Evolutionary conservation across 1,140 invertebrate genomes (phyloP).

Genomic region (Aethina tumida): DNA sequence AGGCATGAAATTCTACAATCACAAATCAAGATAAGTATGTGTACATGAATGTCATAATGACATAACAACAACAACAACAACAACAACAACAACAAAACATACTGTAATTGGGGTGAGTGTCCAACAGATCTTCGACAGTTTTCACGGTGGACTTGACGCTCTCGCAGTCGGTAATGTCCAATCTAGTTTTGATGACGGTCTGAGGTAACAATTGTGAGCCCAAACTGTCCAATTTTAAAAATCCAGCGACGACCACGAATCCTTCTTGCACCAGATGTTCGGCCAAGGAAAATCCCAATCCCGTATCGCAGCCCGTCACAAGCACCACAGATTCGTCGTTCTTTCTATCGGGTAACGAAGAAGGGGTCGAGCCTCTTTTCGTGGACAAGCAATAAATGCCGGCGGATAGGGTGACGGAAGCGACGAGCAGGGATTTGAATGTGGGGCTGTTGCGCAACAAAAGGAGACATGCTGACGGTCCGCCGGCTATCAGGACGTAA

Average conservation of each 20-base stretch:
- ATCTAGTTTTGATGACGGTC: conserved; percentile 38
- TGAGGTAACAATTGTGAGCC: too few relatives aligned
- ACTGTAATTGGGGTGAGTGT: conserved; percentile 40
- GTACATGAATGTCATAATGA: background rate
- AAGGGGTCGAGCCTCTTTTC: conserved; percentile 17
- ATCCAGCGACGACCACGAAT: conserved; percentile 58
- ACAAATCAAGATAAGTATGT: background rate
- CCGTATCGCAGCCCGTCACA: conserved; percentile 75
- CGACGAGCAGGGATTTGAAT: conserved; percentile 22
- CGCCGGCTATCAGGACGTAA: conserved; percentile 26
- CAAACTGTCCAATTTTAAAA: conserved; percentile 42
- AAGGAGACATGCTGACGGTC: conserved; percentile 25
- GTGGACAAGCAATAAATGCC: conserved; percentile 22
- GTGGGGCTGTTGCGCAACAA: conserved; percentile 19
- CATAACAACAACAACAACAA: background rate
- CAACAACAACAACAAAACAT: conserved; percentile 29
- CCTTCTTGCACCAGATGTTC: conserved; percentile 48
- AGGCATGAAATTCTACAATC: conserved; percentile 48
- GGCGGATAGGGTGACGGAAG: conserved; percentile 22
- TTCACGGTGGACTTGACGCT: conserved; percentile 44
- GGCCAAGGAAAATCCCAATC: conserved; percentile 67
- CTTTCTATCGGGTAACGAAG: conserved; percentile 22
- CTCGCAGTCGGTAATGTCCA: conserved; percentile 57
- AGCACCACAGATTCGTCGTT: conserved; percentile 44
- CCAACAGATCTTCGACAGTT: conserved; percentile 22